Base-by-base conservation (phyloP, 2,797 vertebrate species). In the Cacajao melanocephalus region DNA sequence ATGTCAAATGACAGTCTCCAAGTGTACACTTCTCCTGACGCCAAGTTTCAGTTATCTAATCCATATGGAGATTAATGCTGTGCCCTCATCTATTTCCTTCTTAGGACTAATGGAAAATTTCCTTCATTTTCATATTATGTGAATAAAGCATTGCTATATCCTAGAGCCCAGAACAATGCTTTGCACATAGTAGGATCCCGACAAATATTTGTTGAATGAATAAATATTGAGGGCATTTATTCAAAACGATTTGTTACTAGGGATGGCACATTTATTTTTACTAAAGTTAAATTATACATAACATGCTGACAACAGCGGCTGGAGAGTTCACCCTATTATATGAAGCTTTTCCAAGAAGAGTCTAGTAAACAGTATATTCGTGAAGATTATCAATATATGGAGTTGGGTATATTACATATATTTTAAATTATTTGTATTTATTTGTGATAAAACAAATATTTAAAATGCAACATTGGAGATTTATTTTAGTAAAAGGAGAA, bases 101-200 rank as follows among this genome's bases (percentile, higher is more conserved):
- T 89, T 26, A 7, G 48, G 15, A 85, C 5, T 10, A 76, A 52
- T 50, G 9, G 1, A 90, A 76, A 33, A 72, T 86, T 87, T 90
- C 28, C 76, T 93, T 89, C 87, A 44, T 93, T 91, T 84, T 95
- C 79, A 81, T 82, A 72, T 87, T 64, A 52, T 83, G 10, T 39
- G 81, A 4, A 81, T 75, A 58, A 94, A 87, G 33, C 36, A 73
- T 36, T 67, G 20, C 26, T 94, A 1, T 78, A 46, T 52, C 64
- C 83, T 44, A 83, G 17, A 52, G n/a, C 52, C 15, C 28, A 75
- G 30, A 96, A 80, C 73, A 93, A 81, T 81, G 44, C 24, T 91
- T 83, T 87, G 15, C 11, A 73, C 50, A 17, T 44, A 87, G 15
- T 55, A 88, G 28, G 22, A 36, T 44, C 44, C n/a, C 64, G 22